Conservation (phyloP, 1,140 invertebrate species). For the Pissodes strobi region DNA sequence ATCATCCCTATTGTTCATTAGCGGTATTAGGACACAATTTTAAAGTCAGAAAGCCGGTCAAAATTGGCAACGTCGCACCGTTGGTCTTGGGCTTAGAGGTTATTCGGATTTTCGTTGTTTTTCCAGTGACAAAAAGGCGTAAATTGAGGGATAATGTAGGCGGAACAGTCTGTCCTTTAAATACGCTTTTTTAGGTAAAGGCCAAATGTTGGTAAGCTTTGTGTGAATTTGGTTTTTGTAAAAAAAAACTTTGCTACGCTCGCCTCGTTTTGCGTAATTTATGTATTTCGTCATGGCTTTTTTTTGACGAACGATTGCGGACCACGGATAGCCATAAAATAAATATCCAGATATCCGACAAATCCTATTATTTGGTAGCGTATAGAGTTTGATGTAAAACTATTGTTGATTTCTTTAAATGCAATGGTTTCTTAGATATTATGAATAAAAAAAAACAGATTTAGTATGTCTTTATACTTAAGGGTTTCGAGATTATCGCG, state of each 20-base stretch:
- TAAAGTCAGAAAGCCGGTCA: neutral
- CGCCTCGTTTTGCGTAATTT: constrained; percentile 3
- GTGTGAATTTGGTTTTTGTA: neutral
- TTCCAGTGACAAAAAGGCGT: constrained; percentile 27
- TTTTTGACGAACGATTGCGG: no score
- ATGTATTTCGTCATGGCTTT: neutral
- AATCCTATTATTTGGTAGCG: no score
- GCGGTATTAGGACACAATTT: neutral
- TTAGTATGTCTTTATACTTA: no score
- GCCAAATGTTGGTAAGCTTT: constrained; percentile 16
- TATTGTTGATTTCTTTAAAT: no score
- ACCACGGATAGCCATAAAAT: no score
- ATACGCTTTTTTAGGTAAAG: constrained; percentile 21
- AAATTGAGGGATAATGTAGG: constrained; percentile 33
- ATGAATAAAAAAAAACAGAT: no score
- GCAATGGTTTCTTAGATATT: no score
- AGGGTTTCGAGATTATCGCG: no score
- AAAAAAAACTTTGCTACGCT: constrained; percentile 3
- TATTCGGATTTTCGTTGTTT: constrained; percentile 30
- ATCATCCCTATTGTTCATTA: no score
- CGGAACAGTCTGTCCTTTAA: constrained; percentile 30
- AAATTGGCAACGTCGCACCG: constrained; percentile 13
- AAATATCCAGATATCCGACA: no score
- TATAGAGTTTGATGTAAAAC: no score
- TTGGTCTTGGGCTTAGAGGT: constrained; percentile 11